Percentiles rank a stretch among this genome's conserved stretches.
Evolutionary conservation across 2,113 vertebrate genomes (phyloP).

Genomic region (Nicator chloris): DNA sequence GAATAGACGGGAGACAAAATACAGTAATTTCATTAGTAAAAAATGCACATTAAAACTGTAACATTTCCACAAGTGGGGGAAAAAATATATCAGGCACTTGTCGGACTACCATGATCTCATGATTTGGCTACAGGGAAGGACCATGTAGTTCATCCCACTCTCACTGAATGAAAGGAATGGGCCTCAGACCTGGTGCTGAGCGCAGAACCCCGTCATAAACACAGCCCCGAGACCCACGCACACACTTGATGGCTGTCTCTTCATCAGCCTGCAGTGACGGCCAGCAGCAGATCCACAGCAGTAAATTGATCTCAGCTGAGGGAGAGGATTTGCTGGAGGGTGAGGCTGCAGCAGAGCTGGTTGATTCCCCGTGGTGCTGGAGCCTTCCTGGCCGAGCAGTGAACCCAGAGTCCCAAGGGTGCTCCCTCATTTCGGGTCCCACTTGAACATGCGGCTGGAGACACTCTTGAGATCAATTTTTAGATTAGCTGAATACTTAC

Average conservation of each 20-base stretch:
- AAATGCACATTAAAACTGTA: neutral
- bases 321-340: neutral
- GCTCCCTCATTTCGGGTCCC: neutral
- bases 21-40: neutral
- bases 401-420: neutral
- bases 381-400: neutral
- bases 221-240: fast-evolving
- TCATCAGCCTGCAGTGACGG: neutral
- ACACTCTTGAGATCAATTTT: conserved; percentile 10
- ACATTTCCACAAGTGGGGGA: neutral
- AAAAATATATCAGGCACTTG: neutral
- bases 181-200: neutral
- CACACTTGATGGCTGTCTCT: neutral
- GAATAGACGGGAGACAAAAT: neutral
- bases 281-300: neutral
- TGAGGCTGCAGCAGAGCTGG: neutral
- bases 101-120: neutral
- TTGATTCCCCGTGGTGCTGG: neutral
- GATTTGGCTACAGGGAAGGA: neutral
- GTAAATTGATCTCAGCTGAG: fast-evolving
- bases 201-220: fast-evolving
- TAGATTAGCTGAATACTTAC: conserved; percentile 31
- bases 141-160: neutral
- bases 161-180: neutral
- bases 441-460: neutral